Conservation (phyloP, 92 coral and sea anemone genomes). For the Porites divaricata region DNA sequence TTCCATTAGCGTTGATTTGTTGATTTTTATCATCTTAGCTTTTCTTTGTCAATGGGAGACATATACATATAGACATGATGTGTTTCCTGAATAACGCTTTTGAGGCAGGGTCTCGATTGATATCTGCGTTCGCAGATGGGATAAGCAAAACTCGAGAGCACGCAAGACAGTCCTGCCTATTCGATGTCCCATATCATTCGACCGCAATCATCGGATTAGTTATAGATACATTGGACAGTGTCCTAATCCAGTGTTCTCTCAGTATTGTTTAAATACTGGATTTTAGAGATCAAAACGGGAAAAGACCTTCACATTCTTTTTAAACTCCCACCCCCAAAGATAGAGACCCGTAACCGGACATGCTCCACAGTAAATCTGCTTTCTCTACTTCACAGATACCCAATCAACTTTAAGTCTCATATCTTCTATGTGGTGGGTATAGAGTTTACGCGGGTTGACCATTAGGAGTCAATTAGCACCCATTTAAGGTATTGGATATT, state of each 20-base stretch:
- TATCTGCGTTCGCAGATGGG: conserved; percentile 55
- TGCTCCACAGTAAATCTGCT: neutral
- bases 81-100: conserved; percentile 74
- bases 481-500: conserved; percentile 65
- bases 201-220: conserved; percentile 27
- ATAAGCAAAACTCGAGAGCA: conserved; percentile 2
- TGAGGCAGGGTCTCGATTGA: conserved; percentile 54
- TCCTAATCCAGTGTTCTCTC: neutral
- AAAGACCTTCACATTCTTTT: neutral
- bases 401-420: neutral
- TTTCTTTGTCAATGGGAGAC: conserved; percentile 90
- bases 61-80: conserved; percentile 86
- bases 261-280: neutral
- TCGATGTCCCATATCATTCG: neutral
- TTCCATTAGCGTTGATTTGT: conserved; percentile 97
- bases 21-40: conserved; percentile 92
- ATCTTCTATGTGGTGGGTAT: conserved; percentile 37
- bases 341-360: neutral
- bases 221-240: conserved; percentile 3
- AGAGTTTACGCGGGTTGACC: conserved; percentile 40
- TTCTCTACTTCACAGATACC: neutral
- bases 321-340: neutral
- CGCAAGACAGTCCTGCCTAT: conserved; percentile 8
- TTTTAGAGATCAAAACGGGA: neutral
- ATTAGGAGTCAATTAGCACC: conserved; percentile 76